Evolutionary conservation across 2,113 vertebrate species (phyloP), one percentile per base, ranked within the genome.

Genomic region (Euleptes europaea): DNA sequence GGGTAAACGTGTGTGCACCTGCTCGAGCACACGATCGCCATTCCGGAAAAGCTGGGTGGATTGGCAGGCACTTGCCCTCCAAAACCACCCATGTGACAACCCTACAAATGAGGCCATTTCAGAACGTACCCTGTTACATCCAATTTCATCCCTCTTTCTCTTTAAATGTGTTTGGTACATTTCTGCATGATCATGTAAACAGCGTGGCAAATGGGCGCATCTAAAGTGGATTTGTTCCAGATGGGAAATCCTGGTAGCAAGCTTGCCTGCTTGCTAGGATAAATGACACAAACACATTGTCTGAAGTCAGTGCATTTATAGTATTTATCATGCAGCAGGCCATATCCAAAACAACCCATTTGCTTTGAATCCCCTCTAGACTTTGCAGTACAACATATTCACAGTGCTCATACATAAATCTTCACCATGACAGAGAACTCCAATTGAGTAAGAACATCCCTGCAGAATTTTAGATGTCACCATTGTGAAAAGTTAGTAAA

Each of bases 71-170:
- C n/a, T n/a, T n/a, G n/a, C n/a, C n/a, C n/a, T n/a, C n/a, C n/a
- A n/a, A n/a, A n/a, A n/a, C n/a, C n/a, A n/a, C n/a, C n/a, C n/a
- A n/a, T n/a, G n/a, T n/a, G n/a, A n/a, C n/a, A n/a, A n/a, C n/a
- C n/a, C n/a, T n/a, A 67, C 31, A 71, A 90, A 87, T 80, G 47
- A 80, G 65, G 1, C 76, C n/a, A 87, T 88, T 90, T 82, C 1
- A 6, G 73, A 76, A 79, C 86, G 79, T 4, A 86, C 72, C 67
- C 54, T 49, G 54, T 65, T 78, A 33, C 38, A 82, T 31, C 12
- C 28, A 71, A 31, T 49, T 71, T 78, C 40, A 72, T 71, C 4
- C 47, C 8, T 69, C 66, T 47, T n/a, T 31, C 44, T 54, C 40
- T 67, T 86, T n/a, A n/a, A 66, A 33, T 35, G 8, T 14, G 31